These are phyloP conservation scores for Thumatha senex DNA, from an alignment of 2,888 invertebrate species.

Conservation along the genomic window DNA sequence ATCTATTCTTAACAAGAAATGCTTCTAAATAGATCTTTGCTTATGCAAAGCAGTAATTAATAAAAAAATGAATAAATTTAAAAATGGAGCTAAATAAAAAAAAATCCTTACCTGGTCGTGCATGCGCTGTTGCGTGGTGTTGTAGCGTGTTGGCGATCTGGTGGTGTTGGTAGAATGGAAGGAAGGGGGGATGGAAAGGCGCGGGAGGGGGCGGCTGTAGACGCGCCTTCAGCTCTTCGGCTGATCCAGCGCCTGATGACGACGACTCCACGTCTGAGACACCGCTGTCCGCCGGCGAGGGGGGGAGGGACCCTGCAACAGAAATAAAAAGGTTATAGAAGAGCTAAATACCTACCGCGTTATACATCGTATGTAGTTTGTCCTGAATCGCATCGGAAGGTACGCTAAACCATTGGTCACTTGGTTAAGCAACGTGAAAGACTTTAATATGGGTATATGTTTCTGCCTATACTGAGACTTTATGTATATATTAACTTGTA, in stretches of 20 bases:
- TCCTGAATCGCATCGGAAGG: no score
- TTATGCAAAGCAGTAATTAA: no score
- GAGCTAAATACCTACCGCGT: no score
- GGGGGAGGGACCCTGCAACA: conserved; percentile 94
- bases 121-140: conserved; percentile 78
- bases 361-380: no score
- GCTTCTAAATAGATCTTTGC: no score
- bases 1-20: no score
- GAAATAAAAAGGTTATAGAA: not conserved
- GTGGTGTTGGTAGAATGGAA: conserved; percentile 87
- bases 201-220: conserved; percentile 88
- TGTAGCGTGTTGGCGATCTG: conserved; percentile 78
- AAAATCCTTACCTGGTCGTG: conserved; percentile 73
- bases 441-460: no score
- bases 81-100: no score
- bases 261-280: conserved; percentile 98
- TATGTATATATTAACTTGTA: no score
- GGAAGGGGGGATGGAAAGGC: conserved; percentile 83
- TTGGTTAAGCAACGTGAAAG: no score
- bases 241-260: conserved; percentile 90
- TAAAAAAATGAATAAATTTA: not conserved
- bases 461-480: no score
- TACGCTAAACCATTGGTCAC: no score
- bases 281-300: conserved; percentile 98
- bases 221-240: conserved; percentile 94